Evolutionary conservation across 2,888 invertebrate genomes (phyloP).

Genomic region (Cetonia aurata): DNA sequence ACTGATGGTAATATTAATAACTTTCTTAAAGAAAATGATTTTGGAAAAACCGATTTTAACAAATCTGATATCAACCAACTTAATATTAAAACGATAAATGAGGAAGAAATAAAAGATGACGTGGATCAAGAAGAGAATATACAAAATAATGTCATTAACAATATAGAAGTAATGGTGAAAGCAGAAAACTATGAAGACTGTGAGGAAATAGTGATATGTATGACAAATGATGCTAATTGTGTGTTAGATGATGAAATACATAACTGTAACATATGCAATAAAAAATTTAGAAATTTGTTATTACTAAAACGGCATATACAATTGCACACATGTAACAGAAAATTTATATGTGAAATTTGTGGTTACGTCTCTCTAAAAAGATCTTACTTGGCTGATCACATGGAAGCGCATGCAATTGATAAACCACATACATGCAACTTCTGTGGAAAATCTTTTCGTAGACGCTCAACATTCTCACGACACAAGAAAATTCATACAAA

Average conservation of each 20-base stretch:
- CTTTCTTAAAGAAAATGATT: conserved; percentile 1
- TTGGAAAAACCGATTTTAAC: neutral
- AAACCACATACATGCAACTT: conserved; percentile 54
- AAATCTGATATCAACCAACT: neutral
- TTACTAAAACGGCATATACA: conserved; percentile 35
- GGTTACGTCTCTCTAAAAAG: conserved; percentile 49
- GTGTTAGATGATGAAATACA: conserved; percentile 2
- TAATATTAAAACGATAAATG: neutral
- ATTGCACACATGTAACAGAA: conserved; percentile 46
- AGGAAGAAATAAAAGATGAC: neutral
- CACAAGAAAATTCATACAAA: conserved; percentile 57
- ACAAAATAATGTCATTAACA: conserved; percentile 7
- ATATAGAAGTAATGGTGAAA: neutral
- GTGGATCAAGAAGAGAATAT: neutral
- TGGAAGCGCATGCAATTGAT: conserved; percentile 53
- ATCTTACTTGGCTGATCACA: conserved; percentile 51
- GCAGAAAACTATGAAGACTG: conserved; percentile 5
- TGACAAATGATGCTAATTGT: conserved; percentile 2
- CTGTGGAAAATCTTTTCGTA: conserved; percentile 57
- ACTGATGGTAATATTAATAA: conserved; percentile 1
- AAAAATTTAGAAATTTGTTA: conserved; percentile 39
- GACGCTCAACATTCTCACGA: conserved; percentile 56
- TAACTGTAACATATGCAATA: conserved; percentile 46
- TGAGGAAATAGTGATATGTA: conserved; percentile 38
- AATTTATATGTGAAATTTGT: conserved; percentile 51